Evolutionary conservation across 2,888 invertebrate species (phyloP), one percentile per base, ranked within the genome.

Genomic region (Leucophenga maculata): DNA sequence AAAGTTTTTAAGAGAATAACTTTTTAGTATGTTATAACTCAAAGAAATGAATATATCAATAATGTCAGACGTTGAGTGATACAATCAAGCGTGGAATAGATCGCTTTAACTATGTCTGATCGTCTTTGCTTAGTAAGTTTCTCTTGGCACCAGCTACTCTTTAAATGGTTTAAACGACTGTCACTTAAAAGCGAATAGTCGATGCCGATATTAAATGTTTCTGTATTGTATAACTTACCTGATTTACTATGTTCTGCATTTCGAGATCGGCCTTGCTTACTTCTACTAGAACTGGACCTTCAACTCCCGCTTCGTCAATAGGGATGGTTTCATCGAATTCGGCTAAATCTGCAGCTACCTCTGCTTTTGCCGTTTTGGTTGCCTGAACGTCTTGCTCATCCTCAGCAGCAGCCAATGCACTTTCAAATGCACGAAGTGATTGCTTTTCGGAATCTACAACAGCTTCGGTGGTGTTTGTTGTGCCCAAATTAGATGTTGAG

Each of bases 291-390:
- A 81, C 78, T 0, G 89, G 90, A 6, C 71, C 80, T 3, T 82
- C 85, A 1, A 74, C 76, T 48, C 90, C 90, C 26, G 70, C 86
- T 69, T 94, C 95, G 70, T 95, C 95, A 76, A 96, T 91, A 59
- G 97, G 97, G 89, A 97, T 95, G 82, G 93, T 94, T 89, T 98
- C 98, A 90, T 98, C 98, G 90, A 98, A 98, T 90, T 98, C 98
- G 0, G 96, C 97, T 76, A 97, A 91, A 88, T 97, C 96, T 14
- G 94, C 94, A 74, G 94, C 93, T 50, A 93, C 95, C 89, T 98
- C 98, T 4, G 95, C 96, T 82, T 95, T 94, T 3, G 97, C 97
- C 0, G 93, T 94, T 82, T 92, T 92, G 0, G 97, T 96, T 9
- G 98, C 98, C 78, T 94, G 93, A 20, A 96, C 97, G 90, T 98